Evolutionary conservation across 2,113 vertebrate species (phyloP).

Genomic region (Chloropsis hardwickii): DNA sequence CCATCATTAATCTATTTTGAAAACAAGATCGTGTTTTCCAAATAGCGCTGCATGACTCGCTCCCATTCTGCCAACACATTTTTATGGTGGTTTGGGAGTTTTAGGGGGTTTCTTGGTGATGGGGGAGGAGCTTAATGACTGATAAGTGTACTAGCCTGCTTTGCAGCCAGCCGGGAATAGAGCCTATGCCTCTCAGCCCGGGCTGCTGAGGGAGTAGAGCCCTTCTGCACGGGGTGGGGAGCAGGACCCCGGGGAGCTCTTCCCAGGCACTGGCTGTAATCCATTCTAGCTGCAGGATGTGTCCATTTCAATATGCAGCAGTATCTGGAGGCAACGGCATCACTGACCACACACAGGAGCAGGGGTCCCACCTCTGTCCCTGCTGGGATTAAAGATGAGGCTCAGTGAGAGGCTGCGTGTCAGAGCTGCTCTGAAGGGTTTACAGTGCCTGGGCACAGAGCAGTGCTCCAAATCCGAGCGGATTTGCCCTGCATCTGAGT

Average conservation of each 20-base stretch:
- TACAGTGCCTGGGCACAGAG: accelerated
- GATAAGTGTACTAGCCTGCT: neutral
- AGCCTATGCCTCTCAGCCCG: neutral
- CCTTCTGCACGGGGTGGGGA: neutral
- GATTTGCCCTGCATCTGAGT: neutral
- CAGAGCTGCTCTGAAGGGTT: neutral
- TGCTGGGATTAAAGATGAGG: neutral
- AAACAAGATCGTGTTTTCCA: constrained; percentile 57
- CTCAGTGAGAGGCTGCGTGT: neutral
- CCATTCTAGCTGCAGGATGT: neutral
- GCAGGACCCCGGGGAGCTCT: accelerated
- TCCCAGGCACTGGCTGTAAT: neutral
- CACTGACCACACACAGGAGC: accelerated
- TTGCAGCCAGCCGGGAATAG: neutral
- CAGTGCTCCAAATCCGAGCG: accelerated
- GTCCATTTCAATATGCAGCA: accelerated
- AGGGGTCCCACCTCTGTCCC: neutral
- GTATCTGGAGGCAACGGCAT: neutral
- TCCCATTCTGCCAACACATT: constrained; percentile 12
- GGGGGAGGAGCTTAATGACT: neutral
- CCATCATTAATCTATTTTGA: constrained; percentile 45
- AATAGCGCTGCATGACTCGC: constrained; percentile 43
- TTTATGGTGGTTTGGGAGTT: constrained; percentile 60
- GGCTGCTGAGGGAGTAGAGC: neutral
- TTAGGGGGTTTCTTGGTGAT: constrained; percentile 51